Conservation (phyloP, 2,113 vertebrate species). For the Pantherophis guttatus region DNA sequence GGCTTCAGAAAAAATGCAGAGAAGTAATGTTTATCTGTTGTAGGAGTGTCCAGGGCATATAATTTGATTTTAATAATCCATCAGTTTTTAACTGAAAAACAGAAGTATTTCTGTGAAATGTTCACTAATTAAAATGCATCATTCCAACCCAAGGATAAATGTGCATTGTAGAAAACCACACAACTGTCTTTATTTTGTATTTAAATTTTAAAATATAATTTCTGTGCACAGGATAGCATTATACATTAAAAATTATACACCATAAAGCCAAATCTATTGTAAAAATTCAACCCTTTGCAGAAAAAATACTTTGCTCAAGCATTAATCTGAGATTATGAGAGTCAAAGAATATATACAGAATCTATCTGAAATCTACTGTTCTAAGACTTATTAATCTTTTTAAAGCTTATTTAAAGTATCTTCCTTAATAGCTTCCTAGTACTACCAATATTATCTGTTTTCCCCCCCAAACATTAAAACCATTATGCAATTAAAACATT, state of each 20-base stretch:
- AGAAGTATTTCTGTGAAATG: background rate
- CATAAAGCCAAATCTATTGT: background rate
- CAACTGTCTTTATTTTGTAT: background rate
- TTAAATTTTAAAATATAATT: background rate
- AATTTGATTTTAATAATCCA: background rate
- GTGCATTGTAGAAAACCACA: background rate
- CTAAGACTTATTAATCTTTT: background rate
- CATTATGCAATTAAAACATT: background rate
- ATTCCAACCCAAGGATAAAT: background rate
- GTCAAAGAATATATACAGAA: background rate
- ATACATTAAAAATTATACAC: background rate
- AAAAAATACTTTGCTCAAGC: background rate
- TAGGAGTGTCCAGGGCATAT: background rate
- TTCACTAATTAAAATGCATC: background rate
- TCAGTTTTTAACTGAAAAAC: background rate
- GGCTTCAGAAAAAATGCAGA: background rate
- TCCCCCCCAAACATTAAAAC: background rate
- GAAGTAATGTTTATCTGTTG: background rate
- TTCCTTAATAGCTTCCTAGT: background rate
- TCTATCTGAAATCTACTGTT: background rate
- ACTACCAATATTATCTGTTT: background rate
- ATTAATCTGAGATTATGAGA: background rate
- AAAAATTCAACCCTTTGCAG: background rate
- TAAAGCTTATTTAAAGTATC: background rate
- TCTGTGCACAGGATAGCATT: background rate